A percentile compares a stretch with the other conserved stretches of the same genome.
phyloP scores from a whole-genome alignment of 2,888 invertebrate species.

The Amphipoea oculea region DNA sequence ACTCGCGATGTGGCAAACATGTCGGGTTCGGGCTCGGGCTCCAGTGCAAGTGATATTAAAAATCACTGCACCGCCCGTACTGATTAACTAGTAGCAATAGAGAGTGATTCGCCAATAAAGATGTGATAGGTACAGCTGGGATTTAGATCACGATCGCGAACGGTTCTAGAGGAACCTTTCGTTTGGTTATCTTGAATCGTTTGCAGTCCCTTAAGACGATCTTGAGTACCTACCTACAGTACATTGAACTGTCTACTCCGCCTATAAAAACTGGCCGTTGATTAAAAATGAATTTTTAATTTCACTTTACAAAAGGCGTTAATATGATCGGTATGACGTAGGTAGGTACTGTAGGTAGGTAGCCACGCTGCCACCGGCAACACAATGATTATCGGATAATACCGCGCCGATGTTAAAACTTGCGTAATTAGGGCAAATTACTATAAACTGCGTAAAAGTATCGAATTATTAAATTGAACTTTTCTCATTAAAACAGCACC shows the following conservation, averaged over 20 bases:
- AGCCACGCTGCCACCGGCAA: slow-evolving; percentile 37
- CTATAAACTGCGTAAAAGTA: slow-evolving; percentile 66
- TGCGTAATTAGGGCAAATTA: slow-evolving; percentile 64
- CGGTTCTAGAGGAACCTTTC: neutral
- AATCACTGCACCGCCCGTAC: neutral
- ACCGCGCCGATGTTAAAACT: slow-evolving; percentile 57
- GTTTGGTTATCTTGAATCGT: slow-evolving; percentile 22
- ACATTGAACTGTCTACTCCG: slow-evolving; percentile 32
- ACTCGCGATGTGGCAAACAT: neutral
- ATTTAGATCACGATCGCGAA: neutral
- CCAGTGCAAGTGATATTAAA: slow-evolving; percentile 10
- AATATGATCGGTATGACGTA: slow-evolving; percentile 42
- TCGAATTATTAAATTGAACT: slow-evolving; percentile 63
- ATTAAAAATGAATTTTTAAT: slow-evolving; percentile 59
- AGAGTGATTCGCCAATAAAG: slow-evolving; percentile 6
- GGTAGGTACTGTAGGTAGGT: slow-evolving; percentile 21
- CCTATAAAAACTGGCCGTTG: slow-evolving; percentile 40
- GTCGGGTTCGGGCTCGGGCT: neutral
- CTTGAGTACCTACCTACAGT: slow-evolving; percentile 4
- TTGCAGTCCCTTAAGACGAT: slow-evolving; percentile 35
- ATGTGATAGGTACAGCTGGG: neutral
- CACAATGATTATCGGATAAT: slow-evolving; percentile 64
- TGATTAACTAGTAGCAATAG: slow-evolving; percentile 12
- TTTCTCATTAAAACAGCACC: slow-evolving; percentile 47
- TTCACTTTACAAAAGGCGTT: slow-evolving; percentile 44